These are phyloP conservation scores for Flexamia atlantica DNA, from an alignment of 2,888 invertebrate species.

Conservation along the genomic window DNA sequence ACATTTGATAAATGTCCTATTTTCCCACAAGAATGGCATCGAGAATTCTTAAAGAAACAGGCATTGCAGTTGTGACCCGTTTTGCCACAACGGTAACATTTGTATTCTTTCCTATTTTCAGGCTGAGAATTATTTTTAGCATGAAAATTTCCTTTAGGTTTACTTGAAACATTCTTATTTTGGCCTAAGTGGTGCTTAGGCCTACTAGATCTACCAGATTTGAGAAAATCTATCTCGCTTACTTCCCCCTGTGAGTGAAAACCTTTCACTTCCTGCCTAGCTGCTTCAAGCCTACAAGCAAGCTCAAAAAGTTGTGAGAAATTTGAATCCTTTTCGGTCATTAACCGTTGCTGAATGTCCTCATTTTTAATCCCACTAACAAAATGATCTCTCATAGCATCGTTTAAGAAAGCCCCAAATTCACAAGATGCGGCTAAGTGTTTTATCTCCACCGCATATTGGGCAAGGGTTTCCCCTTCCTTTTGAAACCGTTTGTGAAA, in stretches of 20 bases:
- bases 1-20: neutral
- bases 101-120: neutral
- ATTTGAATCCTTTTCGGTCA: constrained; percentile 1
- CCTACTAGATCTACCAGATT: neutral
- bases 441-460: constrained; percentile 1
- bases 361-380: neutral
- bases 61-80: neutral
- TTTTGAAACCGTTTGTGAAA: constrained; percentile 21
- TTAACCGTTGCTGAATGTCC: constrained; percentile 5
- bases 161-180: neutral
- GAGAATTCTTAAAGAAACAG: neutral
- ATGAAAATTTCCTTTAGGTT: neutral
- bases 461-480: neutral
- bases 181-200: too few species aligned
- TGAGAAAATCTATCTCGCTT: neutral
- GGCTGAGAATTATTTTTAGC: neutral
- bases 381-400: neutral
- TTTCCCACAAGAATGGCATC: constrained; percentile 27
- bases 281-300: neutral
- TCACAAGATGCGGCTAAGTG: neutral
- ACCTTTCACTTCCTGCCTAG: neutral
- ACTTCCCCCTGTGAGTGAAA: neutral
- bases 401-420: neutral
- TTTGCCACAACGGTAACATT: constrained; percentile 10
- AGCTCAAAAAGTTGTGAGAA: constrained; percentile 1